Conservation (phyloP, 2,888 invertebrate species). For the Matsumyia berberina region DNA sequence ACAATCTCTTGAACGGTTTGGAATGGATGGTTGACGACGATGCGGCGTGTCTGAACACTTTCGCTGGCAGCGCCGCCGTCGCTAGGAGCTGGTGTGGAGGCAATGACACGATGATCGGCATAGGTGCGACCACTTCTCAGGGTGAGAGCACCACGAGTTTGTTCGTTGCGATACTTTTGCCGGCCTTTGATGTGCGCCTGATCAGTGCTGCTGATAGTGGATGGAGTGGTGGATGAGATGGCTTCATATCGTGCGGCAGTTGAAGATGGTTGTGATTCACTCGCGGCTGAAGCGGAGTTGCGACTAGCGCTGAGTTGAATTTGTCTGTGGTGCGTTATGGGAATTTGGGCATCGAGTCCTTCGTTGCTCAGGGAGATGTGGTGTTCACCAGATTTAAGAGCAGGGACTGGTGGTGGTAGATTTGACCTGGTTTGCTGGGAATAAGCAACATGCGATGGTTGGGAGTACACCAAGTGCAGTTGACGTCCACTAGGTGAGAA, state of each 20-base stretch:
- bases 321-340: slow-evolving; percentile 41
- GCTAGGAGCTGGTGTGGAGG: slow-evolving; percentile 86
- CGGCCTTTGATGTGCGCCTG: slow-evolving; percentile 14
- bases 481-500: slow-evolving; percentile 61
- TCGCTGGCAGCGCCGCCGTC: slow-evolving; percentile 85
- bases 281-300: slow-evolving; percentile 35
- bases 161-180: slow-evolving; percentile 69
- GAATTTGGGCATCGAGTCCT: slow-evolving; percentile 25
- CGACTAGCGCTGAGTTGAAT: slow-evolving; percentile 24
- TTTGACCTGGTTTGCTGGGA: slow-evolving; percentile 16
- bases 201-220: background rate
- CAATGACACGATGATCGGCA: slow-evolving; percentile 84
- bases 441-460: slow-evolving; percentile 22
- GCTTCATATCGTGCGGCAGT: slow-evolving; percentile 24
- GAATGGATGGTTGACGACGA: slow-evolving; percentile 87
- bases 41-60: slow-evolving; percentile 86
- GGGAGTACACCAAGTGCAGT: slow-evolving; percentile 44
- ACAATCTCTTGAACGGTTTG: slow-evolving; percentile 87
- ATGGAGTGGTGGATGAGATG: slow-evolving; percentile 59
- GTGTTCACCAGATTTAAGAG: background rate
- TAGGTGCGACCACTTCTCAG: slow-evolving; percentile 72
- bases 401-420: background rate
- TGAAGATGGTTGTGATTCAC: slow-evolving; percentile 41
- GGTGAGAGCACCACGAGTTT: slow-evolving; percentile 57
- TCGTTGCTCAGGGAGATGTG: slow-evolving; percentile 19